A percentile compares a stretch with the other conserved stretches of the same genome.
phyloP scores from a whole-genome alignment of 2,888 invertebrate species.

The Phyllotreta cruciferae region DNA sequence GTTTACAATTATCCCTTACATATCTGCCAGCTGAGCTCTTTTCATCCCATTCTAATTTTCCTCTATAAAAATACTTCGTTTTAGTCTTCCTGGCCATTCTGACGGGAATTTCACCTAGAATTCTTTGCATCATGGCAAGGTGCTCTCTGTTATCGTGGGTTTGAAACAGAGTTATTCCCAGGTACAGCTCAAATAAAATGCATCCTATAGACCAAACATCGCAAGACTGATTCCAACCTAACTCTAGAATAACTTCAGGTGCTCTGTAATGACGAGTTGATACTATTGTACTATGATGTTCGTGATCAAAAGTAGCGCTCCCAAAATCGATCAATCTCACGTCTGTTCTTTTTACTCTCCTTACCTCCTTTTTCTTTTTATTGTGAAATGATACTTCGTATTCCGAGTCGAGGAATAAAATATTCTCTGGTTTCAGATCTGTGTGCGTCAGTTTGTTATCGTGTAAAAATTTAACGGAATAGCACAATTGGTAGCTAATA shows the following conservation, averaged over 20 bases:
- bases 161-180: constrained; percentile 98
- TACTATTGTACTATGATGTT: constrained; percentile 99
- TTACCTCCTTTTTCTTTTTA: constrained; percentile 86
- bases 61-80: constrained; percentile 98
- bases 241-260: constrained; percentile 98
- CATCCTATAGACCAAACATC: constrained; percentile 99
- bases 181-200: constrained; percentile 98
- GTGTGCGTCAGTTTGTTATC: constrained; percentile 98
- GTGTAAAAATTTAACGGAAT: constrained; percentile 97
- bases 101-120: constrained; percentile 94
- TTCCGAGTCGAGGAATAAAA: constrained; percentile 95
- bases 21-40: constrained; percentile 96
- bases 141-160: constrained; percentile 99
- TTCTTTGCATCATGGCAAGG: constrained; percentile 99
- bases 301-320: constrained; percentile 99
- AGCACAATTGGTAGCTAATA: constrained; percentile 95
- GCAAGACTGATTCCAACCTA: constrained; percentile 99
- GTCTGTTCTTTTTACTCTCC: constrained; percentile 89
- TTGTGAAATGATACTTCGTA: constrained; percentile 78
- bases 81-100: constrained; percentile 90
- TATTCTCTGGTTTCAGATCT: constrained; percentile 99
- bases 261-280: constrained; percentile 98
- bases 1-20: constrained; percentile 97
- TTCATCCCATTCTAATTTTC: constrained; percentile 97
- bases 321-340: constrained; percentile 99